Conservation (phyloP, 2,113 vertebrate species). For the Bettongia penicillata region DNA sequence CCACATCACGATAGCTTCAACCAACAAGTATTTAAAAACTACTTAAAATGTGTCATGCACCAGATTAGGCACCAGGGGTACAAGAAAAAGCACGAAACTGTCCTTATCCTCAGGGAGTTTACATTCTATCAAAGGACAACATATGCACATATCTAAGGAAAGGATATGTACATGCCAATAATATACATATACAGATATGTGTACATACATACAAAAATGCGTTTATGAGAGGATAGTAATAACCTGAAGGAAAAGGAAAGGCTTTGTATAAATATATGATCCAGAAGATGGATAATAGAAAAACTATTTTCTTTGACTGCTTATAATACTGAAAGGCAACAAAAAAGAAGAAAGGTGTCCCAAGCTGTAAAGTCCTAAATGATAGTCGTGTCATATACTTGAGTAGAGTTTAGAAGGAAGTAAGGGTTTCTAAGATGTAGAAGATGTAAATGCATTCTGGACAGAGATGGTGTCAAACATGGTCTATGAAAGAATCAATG, state of each 20-base stretch:
- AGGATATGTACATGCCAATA: not conserved
- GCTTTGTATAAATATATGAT: not conserved
- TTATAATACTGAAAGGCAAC: not conserved
- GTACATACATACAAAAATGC: not conserved
- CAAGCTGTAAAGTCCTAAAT: not conserved
- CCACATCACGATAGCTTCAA: not conserved
- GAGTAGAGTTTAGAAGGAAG: not conserved
- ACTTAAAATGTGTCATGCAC: not conserved
- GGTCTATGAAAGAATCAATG: constrained; percentile 30
- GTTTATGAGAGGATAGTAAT: not conserved
- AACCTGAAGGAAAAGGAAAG: not conserved
- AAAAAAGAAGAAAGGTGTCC: not conserved
- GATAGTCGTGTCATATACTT: not conserved
- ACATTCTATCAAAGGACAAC: not conserved
- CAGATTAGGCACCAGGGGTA: not conserved
- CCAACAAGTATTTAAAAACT: not conserved
- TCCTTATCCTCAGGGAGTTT: not conserved
- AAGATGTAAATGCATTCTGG: not conserved
- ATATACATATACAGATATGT: not conserved
- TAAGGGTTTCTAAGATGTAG: not conserved
- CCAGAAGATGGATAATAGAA: not conserved
- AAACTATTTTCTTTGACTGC: not conserved
- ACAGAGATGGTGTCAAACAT: not conserved
- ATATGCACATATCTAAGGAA: not conserved
- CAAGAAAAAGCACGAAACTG: not conserved